Conservation (phyloP, 2,797 vertebrate genomes). For the Premnoplex brunnescens region DNA sequence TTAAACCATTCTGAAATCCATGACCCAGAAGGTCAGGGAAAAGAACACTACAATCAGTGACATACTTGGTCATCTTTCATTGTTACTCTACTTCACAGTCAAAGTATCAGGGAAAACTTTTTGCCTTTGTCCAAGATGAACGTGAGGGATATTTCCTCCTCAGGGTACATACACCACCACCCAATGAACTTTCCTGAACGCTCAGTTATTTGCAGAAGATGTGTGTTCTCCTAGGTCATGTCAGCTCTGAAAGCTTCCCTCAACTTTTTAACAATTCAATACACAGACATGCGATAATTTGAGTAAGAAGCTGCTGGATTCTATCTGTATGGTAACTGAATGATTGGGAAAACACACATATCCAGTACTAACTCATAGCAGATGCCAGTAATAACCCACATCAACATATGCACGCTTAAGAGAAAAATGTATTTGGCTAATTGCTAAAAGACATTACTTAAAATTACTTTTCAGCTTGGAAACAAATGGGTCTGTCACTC, state of each 20-base stretch:
- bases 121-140: not conserved
- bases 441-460: not conserved
- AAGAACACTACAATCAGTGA: not conserved
- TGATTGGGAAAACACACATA: not conserved
- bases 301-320: not conserved
- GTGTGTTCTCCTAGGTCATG: rapidly evolving
- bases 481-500: not conserved
- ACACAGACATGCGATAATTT: not conserved
- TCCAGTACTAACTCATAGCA: rapidly evolving
- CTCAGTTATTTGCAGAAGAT: not conserved
- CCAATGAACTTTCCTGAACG: not conserved
- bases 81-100: not conserved
- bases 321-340: not conserved
- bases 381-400: not conserved
- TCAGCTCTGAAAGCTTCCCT: not conserved
- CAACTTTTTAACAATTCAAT: not conserved
- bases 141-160: not conserved
- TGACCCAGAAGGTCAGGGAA: not conserved
- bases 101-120: not conserved
- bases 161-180: not conserved
- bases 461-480: not conserved
- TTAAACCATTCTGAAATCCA: not conserved
- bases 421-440: not conserved
- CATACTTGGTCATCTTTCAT: not conserved
- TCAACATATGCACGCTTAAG: rapidly evolving